phyloP scores from a whole-genome alignment of 2,113 vertebrate genomes.

The Pantherophis guttatus region DNA sequence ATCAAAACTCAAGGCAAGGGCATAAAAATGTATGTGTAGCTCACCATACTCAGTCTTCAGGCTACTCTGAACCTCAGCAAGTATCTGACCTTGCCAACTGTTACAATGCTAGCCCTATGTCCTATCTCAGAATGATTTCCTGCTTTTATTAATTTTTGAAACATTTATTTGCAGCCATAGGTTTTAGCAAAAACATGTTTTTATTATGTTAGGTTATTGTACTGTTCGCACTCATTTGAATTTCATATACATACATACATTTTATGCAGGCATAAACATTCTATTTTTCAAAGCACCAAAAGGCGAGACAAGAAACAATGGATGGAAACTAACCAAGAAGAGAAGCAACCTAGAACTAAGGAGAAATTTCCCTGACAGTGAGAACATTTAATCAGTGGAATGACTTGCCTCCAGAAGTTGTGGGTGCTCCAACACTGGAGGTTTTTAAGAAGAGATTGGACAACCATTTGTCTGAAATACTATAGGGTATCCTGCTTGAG shows the following conservation, averaged over 20 bases:
- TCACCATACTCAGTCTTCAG: not conserved
- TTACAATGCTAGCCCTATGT: slow-evolving; percentile 17
- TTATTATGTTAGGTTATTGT: slow-evolving; percentile 14
- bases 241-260: slow-evolving; percentile 36
- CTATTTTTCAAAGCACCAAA: not conserved
- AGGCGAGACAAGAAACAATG: not conserved
- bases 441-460: not conserved
- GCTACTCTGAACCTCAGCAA: not conserved
- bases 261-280: not conserved
- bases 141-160: not conserved
- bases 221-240: slow-evolving; percentile 55
- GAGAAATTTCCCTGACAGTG: no score
- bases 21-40: not conserved
- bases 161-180: not conserved
- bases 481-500: not conserved
- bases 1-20: not conserved
- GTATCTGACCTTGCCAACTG: not conserved
- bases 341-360: no score
- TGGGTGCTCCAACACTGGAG: not conserved
- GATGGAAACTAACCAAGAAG: no score
- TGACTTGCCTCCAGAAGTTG: no score
- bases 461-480: not conserved
- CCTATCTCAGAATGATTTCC: not conserved
- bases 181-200: not conserved
- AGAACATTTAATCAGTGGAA: no score